Evolutionary conservation across 1,140 invertebrate genomes (phyloP).

Genomic region (Tyrophagus putrescentiae): DNA sequence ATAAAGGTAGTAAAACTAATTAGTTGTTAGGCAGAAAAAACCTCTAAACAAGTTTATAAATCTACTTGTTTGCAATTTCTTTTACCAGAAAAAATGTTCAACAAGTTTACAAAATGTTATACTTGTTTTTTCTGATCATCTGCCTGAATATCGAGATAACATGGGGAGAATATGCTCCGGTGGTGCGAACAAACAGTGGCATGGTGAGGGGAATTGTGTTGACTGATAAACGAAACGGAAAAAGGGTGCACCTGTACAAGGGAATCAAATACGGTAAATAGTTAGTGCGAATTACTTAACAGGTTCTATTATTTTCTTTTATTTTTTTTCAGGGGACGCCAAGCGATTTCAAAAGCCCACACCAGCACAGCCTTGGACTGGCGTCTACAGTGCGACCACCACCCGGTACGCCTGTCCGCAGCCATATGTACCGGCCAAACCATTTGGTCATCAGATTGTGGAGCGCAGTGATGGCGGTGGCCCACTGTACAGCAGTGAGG

Average conservation of each 20-base stretch:
- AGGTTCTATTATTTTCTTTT: neutral
- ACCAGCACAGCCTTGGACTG: neutral
- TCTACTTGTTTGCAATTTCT: too few species aligned
- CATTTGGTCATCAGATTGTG: too few species aligned
- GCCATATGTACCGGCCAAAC: too few species aligned
- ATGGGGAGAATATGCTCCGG: neutral
- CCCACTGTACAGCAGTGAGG: too few species aligned
- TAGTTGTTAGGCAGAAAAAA: too few species aligned
- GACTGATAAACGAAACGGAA: neutral
- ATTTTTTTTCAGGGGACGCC: neutral
- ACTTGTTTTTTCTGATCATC: too few species aligned
- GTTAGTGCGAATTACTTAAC: neutral
- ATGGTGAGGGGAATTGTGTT: neutral
- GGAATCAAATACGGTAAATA: neutral
- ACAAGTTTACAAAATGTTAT: too few species aligned
- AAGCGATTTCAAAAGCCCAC: neutral
- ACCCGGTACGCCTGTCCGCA: neutral
- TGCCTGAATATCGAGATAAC: too few species aligned
- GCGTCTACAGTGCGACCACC: neutral
- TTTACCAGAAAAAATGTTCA: too few species aligned
- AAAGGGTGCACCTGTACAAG: neutral
- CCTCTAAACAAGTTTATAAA: too few species aligned
- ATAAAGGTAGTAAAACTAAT: too few species aligned
- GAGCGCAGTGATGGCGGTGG: too few species aligned
- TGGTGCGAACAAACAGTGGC: neutral